A percentile compares a stretch with the other conserved stretches of the same genome.
These are phyloP conservation scores for Perodicticus potto DNA, from an alignment of 2,797 vertebrate genomes.

Conservation along the genomic window DNA sequence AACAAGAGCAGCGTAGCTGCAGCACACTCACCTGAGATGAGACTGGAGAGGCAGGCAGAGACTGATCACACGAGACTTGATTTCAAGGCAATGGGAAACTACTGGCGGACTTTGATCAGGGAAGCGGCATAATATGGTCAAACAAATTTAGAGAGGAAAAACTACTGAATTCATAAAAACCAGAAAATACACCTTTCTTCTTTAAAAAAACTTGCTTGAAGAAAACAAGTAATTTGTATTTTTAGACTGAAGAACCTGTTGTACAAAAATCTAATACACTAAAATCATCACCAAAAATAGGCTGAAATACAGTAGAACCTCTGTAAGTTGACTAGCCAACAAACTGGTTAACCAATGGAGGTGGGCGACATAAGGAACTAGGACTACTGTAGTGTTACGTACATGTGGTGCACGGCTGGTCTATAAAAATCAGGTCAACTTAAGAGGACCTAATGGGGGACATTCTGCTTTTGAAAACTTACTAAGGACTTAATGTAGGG, in stretches of 20 bases:
- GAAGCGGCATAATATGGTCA: neutral
- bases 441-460: no score
- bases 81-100: constrained; percentile 13
- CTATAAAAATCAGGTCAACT: no score
- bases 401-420: no score
- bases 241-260: constrained; percentile 20
- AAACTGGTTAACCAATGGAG: no score
- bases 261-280: neutral
- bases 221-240: constrained; percentile 16
- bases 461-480: no score
- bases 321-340: no score
- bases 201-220: neutral
- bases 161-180: neutral
- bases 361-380: no score
- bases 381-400: no score
- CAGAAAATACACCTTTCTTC: neutral
- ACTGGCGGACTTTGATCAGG: neutral
- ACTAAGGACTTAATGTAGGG: no score
- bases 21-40: neutral
- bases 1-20: neutral
- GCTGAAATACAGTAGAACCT: neutral
- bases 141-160: neutral
- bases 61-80: neutral
- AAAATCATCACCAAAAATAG: constrained; percentile 24
- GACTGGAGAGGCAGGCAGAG: neutral